phyloP scores from a whole-genome alignment of 1,140 invertebrate species.

The Microplitis demolitor region DNA sequence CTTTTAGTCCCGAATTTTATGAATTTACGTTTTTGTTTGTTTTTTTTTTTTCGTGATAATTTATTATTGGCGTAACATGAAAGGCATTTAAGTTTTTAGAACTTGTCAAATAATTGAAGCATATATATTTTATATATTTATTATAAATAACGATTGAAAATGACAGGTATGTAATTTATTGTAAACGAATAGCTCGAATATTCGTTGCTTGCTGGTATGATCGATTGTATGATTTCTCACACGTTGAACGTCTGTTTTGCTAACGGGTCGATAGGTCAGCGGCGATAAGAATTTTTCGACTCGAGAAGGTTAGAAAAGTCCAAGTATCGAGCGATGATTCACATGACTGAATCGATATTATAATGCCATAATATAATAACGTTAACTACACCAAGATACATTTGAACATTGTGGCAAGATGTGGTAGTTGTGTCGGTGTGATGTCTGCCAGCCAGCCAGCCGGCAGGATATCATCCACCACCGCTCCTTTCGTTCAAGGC shows the following conservation, averaged over 20 bases:
- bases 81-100: not conserved
- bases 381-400: not conserved
- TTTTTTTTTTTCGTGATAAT: not conserved
- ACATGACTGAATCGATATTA: constrained; percentile 3
- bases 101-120: not conserved
- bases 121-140: not conserved
- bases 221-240: constrained; percentile 24
- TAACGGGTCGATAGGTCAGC: constrained; percentile 20
- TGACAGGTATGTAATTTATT: constrained; percentile 7
- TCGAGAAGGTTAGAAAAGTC: not conserved
- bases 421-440: constrained; percentile 13
- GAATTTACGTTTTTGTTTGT: not conserved
- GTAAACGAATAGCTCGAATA: not conserved
- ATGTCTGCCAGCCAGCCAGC: constrained; percentile 28
- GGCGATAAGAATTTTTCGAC: constrained; percentile 23
- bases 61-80: not conserved
- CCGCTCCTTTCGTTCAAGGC: constrained; percentile 23
- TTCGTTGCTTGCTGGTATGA: not conserved
- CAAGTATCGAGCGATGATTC: constrained; percentile 13
- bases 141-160: not conserved
- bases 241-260: constrained; percentile 11
- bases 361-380: not conserved
- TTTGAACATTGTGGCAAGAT: not conserved
- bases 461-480: constrained; percentile 32
- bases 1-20: not conserved